Evolutionary conservation across 2,113 vertebrate species (phyloP).

Genomic region (Pelvicachromis taeniatus): DNA sequence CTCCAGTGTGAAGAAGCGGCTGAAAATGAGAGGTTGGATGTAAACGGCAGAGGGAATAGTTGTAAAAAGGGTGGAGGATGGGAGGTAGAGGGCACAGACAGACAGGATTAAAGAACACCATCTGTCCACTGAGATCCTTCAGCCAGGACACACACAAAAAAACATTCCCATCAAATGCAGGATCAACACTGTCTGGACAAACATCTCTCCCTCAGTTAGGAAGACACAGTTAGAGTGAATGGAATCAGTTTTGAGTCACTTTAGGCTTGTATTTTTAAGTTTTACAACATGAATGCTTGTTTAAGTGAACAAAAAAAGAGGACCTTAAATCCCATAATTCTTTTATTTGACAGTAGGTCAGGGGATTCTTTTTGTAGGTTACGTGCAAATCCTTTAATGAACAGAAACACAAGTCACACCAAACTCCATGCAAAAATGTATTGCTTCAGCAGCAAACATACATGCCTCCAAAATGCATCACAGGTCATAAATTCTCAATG

Average conservation of each 20-base stretch:
- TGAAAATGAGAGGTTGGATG: background rate
- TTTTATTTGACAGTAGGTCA: background rate
- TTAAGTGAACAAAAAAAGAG: background rate
- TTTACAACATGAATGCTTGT: background rate
- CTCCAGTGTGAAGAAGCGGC: background rate
- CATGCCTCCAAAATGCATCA: background rate
- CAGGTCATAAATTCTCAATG: background rate
- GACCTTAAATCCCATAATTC: background rate
- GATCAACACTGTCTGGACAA: background rate
- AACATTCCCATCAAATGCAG: slow-evolving; percentile 9
- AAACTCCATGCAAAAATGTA: background rate
- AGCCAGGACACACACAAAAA: slow-evolving; percentile 18
- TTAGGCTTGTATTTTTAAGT: background rate
- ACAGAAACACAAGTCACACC: background rate
- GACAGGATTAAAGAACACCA: slow-evolving; percentile 74
- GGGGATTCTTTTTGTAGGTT: background rate
- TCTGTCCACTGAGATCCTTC: slow-evolving; percentile 52
- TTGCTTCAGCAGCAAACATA: background rate
- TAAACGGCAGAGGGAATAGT: background rate
- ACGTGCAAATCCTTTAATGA: background rate
- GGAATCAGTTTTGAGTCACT: background rate
- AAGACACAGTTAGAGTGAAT: background rate
- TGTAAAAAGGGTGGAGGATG: slow-evolving; percentile 6
- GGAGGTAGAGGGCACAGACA: slow-evolving; percentile 49
- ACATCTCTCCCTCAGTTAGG: background rate